Base-by-base conservation (phyloP, 2,797 vertebrate species). In the Anolis apletophallus region DNA sequence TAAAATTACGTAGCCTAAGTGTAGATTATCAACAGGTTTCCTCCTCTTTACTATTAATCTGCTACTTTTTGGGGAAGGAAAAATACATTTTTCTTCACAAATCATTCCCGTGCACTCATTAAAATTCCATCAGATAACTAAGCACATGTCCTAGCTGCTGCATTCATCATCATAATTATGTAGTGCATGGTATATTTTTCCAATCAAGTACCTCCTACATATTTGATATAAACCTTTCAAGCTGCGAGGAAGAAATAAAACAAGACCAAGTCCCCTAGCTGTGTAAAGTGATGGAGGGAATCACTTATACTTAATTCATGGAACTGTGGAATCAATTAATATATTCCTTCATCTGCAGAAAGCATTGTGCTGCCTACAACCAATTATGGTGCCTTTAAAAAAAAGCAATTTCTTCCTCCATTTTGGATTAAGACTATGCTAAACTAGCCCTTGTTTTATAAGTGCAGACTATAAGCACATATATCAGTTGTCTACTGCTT, bases 301-400 rank as follows among this genome's bases (percentile, higher is more conserved):
- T 94, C 93, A 89, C 85, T 96, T 95, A 94, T 89, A 82, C 77
- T 36, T 12, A 57, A 93, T 92, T 94, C 92, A 94, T 84, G 87
- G 88, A 91, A 91, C 85, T 94, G 95, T 89, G 92, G 91, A 96
- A 95, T 95, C 94, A 96, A 96, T 96, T 95, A 94, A 87, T 79
- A 82, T 83, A 85, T 92, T 93, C 91, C 91, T 84, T 93, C 93
- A 91, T 95, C 91, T 93, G 95, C 87, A 93, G 87, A 95, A 94
- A 93, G 71, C 52, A 90, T 90, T 81, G 91, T 55, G 34, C 88
- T 93, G 88, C 75, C 88, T 88, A 88, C 88, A 93, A 93, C 76
- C 93, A 80, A 95, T 95, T 94, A 92, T 88, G 87, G 36, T 85
- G 87, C 54, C 89, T 94, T 92, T 90, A 94, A 90, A 93, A 95